Percentiles rank a stretch among this genome's conserved stretches.
phyloP scores from a whole-genome alignment of 2,113 vertebrate species.

The Daboia siamensis region DNA sequence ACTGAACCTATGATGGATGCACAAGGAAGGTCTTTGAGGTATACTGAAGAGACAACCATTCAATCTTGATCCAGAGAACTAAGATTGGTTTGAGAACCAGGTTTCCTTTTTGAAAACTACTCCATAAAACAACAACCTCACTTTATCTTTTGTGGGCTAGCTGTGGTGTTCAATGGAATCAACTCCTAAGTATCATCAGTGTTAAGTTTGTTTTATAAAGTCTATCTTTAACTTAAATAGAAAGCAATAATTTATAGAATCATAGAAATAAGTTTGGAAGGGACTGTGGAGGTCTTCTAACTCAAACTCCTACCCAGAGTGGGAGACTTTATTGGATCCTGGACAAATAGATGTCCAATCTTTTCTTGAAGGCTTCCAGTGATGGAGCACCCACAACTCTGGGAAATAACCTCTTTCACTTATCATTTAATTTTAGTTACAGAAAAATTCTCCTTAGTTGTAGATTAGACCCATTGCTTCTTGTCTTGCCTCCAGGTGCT shows the following conservation, averaged over 20 bases:
- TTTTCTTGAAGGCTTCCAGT: neutral
- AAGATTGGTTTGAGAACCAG: neutral
- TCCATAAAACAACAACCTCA: neutral
- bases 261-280: too few species aligned
- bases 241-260: neutral
- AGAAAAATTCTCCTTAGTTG: neutral
- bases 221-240: neutral
- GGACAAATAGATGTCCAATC: neutral
- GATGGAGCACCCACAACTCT: neutral
- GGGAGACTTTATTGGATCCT: neutral
- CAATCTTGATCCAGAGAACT: neutral
- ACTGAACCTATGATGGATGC: neutral
- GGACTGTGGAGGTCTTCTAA: too few species aligned
- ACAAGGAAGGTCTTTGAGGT: neutral
- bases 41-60: neutral
- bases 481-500: too few species aligned
- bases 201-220: neutral
- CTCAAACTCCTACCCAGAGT: neutral
- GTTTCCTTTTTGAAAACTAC: neutral
- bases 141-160: neutral
- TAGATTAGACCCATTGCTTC: too few species aligned
- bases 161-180: neutral
- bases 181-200: neutral
- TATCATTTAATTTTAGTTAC: neutral
- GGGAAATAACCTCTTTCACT: neutral